Percentiles rank a stretch among this genome's conserved stretches.
Evolutionary conservation across 37 sponge, comb jelly and placozoan species (phyloP).

Genomic region (Petrosia ficiformis): DNA sequence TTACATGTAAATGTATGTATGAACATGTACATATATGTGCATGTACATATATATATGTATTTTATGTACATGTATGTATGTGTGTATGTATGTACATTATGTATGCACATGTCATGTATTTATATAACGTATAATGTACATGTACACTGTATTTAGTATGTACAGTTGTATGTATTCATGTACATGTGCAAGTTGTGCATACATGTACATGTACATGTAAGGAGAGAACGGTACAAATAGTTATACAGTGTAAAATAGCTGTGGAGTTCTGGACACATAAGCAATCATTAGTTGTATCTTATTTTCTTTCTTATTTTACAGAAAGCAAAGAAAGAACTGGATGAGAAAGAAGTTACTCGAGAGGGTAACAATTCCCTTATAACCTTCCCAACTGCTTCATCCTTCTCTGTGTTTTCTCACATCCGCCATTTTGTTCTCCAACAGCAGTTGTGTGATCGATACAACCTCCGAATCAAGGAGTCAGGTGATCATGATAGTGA

Average conservation of each 20-base stretch:
- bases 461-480: constrained; percentile 45
- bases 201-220: background rate
- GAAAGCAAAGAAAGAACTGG: constrained; percentile 17
- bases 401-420: constrained; percentile 65
- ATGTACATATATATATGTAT: background rate
- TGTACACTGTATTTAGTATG: too few relatives aligned
- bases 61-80: background rate
- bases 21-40: background rate
- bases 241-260: too few relatives aligned
- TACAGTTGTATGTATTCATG: too few relatives aligned
- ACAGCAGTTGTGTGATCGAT: constrained; percentile 62
- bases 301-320: too few relatives aligned
- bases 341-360: constrained; percentile 53
- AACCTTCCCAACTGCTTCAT: constrained; percentile 56
- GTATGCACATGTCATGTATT: too few relatives aligned
- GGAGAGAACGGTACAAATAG: background rate
- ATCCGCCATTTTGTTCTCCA: constrained; percentile 72
- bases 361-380: constrained; percentile 68
- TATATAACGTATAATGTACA: too few relatives aligned
- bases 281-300: too few relatives aligned
- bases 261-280: too few relatives aligned
- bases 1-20: background rate
- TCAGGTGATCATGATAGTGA: constrained; percentile 31
- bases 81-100: too few relatives aligned
- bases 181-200: too few relatives aligned